A percentile compares a stretch with the other conserved stretches of the same genome.
Evolutionary conservation across 2,113 vertebrate genomes (phyloP).

Genomic region (Marmota flaviventris): DNA sequence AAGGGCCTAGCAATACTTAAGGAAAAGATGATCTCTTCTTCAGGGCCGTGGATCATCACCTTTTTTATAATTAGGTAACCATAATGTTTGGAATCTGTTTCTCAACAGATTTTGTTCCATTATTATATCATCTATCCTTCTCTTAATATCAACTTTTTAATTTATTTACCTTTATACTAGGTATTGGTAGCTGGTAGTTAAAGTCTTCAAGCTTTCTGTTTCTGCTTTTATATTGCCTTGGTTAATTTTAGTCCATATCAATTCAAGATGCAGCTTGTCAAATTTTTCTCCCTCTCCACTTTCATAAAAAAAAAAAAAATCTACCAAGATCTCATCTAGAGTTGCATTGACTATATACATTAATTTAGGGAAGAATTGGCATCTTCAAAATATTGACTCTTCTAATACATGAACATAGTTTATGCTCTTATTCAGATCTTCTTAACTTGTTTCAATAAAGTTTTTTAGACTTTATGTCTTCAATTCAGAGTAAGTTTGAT

Average conservation of each 20-base stretch:
- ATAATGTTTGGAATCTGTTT: not conserved
- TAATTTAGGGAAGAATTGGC: not conserved
- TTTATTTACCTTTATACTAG: not conserved
- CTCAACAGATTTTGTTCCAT: not conserved
- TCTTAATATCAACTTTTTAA: not conserved
- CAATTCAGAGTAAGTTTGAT: not conserved
- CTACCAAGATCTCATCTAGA: not conserved
- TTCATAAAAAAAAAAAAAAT: not conserved
- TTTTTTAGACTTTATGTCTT: not conserved
- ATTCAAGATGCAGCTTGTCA: not conserved
- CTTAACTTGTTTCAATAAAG: not conserved
- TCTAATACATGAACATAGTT: not conserved
- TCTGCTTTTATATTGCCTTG: not conserved
- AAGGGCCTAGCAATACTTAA: not conserved
- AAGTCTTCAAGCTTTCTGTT: not conserved
- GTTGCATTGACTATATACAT: not conserved
- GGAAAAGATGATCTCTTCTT: not conserved
- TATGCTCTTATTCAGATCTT: not conserved
- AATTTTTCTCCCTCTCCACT: not conserved
- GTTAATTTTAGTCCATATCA: not conserved
- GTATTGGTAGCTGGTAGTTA: not conserved
- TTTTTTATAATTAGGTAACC: not conserved
- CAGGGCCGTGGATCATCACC: accelerated
- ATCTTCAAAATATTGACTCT: not conserved
- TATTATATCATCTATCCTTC: not conserved